Percentiles rank a stretch among this genome's conserved stretches.
phyloP scores from a whole-genome alignment of 1,140 invertebrate species.

The Diorhabda sublineata region DNA sequence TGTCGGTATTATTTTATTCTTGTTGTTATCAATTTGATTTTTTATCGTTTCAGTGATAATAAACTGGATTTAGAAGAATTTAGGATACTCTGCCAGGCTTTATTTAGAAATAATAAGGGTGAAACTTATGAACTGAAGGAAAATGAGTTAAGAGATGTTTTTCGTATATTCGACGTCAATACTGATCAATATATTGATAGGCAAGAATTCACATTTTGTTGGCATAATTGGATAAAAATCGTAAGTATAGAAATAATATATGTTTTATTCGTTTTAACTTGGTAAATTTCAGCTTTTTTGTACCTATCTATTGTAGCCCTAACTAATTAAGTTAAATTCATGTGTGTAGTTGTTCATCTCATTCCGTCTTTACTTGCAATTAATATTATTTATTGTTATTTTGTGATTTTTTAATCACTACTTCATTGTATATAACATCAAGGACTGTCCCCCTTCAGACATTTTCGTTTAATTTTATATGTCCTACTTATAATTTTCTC shows the following conservation, averaged over 20 bases:
- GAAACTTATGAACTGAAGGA: constrained; percentile 51
- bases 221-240: constrained; percentile 49
- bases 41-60: constrained; percentile 49
- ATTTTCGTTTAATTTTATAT: too few relatives aligned
- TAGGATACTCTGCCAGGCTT: constrained; percentile 51
- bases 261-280: too few relatives aligned
- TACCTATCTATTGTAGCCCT: too few relatives aligned
- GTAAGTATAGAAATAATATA: constrained; percentile 27
- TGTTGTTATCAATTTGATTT: background rate
- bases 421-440: too few relatives aligned
- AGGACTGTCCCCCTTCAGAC: too few relatives aligned
- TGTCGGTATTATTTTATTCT: background rate
- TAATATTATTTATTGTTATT: too few relatives aligned
- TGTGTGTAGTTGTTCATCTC: too few relatives aligned
- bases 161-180: constrained; percentile 54
- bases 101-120: constrained; percentile 56
- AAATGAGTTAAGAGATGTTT: constrained; percentile 52
- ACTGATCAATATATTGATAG: constrained; percentile 54
- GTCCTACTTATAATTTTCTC: too few relatives aligned
- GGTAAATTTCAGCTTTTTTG: too few relatives aligned
- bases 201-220: constrained; percentile 53
- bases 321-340: too few relatives aligned
- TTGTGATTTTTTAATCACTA: too few relatives aligned
- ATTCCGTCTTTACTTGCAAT: too few relatives aligned
- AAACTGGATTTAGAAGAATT: constrained; percentile 56